Evolutionary conservation across 2,797 vertebrate species (phyloP).

Genomic region (Labeo calbasu): DNA sequence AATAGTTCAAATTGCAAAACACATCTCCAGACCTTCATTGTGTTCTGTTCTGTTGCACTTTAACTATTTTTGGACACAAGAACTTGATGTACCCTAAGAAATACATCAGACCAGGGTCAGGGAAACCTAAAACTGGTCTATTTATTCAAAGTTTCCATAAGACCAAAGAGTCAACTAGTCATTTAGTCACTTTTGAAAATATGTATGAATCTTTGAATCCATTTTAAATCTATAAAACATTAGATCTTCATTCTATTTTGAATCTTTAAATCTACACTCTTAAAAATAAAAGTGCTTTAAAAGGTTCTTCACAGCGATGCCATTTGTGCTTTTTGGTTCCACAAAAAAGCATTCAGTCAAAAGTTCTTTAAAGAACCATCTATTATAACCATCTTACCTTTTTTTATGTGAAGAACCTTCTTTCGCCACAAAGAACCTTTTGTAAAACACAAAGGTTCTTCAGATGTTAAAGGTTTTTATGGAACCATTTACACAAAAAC

Average conservation of each 20-base stretch:
- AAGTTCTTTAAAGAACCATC: too few relatives aligned
- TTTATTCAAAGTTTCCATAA: background rate
- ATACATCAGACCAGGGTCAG: background rate
- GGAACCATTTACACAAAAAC: too few relatives aligned
- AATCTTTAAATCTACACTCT: background rate
- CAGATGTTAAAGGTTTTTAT: too few relatives aligned
- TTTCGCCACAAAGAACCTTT: too few relatives aligned
- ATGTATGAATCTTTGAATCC: background rate
- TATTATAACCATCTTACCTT: too few relatives aligned
- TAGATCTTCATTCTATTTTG: background rate
- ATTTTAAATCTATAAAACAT: background rate
- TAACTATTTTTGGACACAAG: constrained; percentile 17
- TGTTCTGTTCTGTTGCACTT: constrained; percentile 1
- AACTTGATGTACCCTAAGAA: background rate
- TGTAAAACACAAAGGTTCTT: too few relatives aligned
- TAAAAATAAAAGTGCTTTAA: too few relatives aligned
- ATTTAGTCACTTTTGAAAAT: background rate
- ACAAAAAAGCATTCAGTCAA: too few relatives aligned
- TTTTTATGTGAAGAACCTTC: too few relatives aligned
- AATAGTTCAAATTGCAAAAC: background rate
- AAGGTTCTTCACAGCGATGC: too few relatives aligned
- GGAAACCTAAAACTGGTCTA: background rate
- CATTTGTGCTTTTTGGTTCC: too few relatives aligned
- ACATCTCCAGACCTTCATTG: background rate
- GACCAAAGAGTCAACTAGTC: background rate